Evolutionary conservation across 2,113 vertebrate genomes (phyloP).

Genomic region (Gallinago undulata): DNA sequence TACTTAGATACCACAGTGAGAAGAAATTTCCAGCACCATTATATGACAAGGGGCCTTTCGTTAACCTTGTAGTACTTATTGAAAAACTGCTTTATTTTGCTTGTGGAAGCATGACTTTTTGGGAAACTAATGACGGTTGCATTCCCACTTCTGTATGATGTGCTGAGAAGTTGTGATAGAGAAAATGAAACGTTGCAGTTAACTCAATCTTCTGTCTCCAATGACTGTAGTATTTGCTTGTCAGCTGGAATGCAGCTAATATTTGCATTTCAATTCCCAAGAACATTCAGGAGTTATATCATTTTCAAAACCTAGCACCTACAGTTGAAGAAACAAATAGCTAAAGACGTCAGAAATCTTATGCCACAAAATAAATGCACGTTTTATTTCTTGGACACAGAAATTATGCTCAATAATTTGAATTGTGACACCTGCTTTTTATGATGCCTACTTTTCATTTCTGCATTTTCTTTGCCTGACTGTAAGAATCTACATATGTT

Average conservation of each 20-base stretch:
- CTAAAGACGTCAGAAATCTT: background rate
- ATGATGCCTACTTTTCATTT: background rate
- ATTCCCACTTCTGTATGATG: background rate
- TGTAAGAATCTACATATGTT: background rate
- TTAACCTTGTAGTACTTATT: background rate
- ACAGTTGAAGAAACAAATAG: background rate
- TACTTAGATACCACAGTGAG: background rate
- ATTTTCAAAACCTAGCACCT: background rate
- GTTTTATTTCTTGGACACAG: background rate
- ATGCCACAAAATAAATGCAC: background rate
- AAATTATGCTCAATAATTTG: background rate
- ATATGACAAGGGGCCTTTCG: background rate
- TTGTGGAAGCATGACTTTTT: background rate
- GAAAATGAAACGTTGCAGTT: no score
- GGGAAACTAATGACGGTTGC: background rate
- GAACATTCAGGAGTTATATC: background rate
- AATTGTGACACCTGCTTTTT: background rate
- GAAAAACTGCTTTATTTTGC: background rate
- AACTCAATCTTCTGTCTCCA: no score
- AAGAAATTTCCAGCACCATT: background rate
- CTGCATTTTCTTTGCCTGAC: background rate
- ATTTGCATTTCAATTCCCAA: slow-evolving; percentile 4
- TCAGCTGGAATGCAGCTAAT: background rate
- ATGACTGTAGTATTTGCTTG: background rate
- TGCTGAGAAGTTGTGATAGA: background rate